Base-by-base conservation (phyloP, 2,888 invertebrate species). In the Trichopria drosophilae region DNA sequence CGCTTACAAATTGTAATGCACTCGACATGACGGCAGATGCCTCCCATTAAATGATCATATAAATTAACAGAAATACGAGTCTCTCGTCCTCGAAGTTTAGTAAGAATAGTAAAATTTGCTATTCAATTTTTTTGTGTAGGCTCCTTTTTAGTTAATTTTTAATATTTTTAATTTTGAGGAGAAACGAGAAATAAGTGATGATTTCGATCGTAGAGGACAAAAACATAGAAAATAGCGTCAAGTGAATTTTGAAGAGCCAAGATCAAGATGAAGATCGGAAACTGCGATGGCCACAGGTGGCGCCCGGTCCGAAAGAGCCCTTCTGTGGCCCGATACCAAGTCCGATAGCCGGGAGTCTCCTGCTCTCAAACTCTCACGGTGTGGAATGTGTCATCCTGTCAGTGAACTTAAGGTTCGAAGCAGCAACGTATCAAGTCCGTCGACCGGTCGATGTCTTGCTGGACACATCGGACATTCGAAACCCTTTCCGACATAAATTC, bases 371-470 rank as follows among this genome's bases (percentile, higher is more conserved):
- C 67, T 72, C 70, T 69, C 68, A 72, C 68, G 69, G 66, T 62
- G 62, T 61, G 68, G 71, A 73, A 73, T 71, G 71, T 71, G 72
- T 72, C 71, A 70, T 73, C 67, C 70, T 72, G 72, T 73, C 72
- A 72, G 69, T 73, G 69, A 66, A 68, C 69, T 66, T 68, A 64
- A 59, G 51, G 53, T 52, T 51, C 53, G 51, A 45, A 50, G 51
- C 46, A 44, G 16, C 20, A 32, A 35, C 24, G 23, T 7, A n/a
- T 51, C 55, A 57, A 51, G 59, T 58, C 57, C 57, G 51, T 53
- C 57, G 51, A 52, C 53, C 55, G 51, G 45, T 58, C 51, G 54
- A 58, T 58, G 49, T 60, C 50, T 56, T 52, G 58, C 48, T 47
- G 53, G 50, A 51, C 53, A 52, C 54, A 53, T 57, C 53, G 51